These are phyloP conservation scores for Hyperoplus lanceolatus DNA, from an alignment of 2,797 vertebrate genomes.

Conservation along the genomic window DNA sequence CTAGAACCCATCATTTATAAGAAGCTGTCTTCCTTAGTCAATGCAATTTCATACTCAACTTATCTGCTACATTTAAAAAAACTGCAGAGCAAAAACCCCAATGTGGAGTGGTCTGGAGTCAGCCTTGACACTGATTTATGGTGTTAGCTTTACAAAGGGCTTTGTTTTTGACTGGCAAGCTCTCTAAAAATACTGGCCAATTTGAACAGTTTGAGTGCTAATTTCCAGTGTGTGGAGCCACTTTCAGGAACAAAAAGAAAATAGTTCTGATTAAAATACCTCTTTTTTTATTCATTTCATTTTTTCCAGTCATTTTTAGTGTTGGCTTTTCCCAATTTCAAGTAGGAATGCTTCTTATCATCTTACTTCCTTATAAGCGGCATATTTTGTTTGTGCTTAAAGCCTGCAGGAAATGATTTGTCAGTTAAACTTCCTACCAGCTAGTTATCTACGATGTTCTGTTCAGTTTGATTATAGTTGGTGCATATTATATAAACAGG, in stretches of 20 bases:
- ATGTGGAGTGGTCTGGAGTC: neutral
- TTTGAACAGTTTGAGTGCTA: neutral
- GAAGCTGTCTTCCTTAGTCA: neutral
- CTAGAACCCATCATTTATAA: neutral
- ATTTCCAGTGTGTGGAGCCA: neutral
- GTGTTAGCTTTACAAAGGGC: neutral
- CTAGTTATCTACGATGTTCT: too few species aligned
- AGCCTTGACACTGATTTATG: neutral
- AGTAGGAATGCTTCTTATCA: too few species aligned
- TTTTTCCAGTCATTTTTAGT: neutral
- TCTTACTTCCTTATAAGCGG: too few species aligned
- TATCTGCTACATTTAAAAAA: neutral
- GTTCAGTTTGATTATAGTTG: too few species aligned
- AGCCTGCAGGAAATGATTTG: too few species aligned
- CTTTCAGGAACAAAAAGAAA: too few species aligned
- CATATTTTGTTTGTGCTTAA: too few species aligned
- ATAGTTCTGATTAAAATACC: too few species aligned
- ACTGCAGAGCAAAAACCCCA: neutral
- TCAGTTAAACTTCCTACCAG: too few species aligned
- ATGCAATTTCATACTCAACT: constrained; percentile 4
- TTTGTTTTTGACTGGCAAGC: neutral
- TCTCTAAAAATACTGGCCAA: neutral
- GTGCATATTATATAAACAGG: too few species aligned
- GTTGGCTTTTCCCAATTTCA: neutral
- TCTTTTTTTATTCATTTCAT: neutral